These are phyloP conservation scores for Fragum whitleyi DNA, from an alignment of 2,888 invertebrate species.

Conservation along the genomic window DNA sequence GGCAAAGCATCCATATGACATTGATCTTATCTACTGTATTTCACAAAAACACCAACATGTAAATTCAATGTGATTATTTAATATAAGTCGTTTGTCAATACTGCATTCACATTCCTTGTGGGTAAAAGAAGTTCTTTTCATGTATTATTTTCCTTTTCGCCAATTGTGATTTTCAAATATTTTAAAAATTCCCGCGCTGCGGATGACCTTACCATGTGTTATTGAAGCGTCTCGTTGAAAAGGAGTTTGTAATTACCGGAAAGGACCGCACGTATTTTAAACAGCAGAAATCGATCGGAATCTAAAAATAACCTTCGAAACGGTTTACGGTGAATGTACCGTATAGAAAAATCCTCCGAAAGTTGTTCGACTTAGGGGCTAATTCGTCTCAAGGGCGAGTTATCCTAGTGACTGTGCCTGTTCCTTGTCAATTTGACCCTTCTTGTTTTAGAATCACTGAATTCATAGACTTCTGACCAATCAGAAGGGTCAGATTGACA, in stretches of 20 bases:
- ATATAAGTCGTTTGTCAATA: not conserved
- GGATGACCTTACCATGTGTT: not conserved
- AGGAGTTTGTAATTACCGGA: not conserved
- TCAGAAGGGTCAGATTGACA: too few relatives aligned
- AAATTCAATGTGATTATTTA: not conserved
- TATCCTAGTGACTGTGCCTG: not conserved
- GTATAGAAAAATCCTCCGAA: not conserved
- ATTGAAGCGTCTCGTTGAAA: not conserved
- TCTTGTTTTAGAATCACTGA: too few relatives aligned
- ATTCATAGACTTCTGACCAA: too few relatives aligned
- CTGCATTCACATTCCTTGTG: not conserved
- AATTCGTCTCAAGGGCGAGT: conserved; percentile 15
- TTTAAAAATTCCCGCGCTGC: not conserved
- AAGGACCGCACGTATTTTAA: not conserved
- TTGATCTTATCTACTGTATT: not conserved
- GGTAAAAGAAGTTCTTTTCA: not conserved
- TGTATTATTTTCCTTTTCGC: not conserved
- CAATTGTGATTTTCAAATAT: not conserved
- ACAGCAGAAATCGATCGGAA: not conserved
- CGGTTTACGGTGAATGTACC: not conserved
- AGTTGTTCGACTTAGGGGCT: conserved; percentile 8
- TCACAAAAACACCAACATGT: not conserved
- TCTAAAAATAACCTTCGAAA: not conserved
- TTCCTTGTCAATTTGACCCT: too few relatives aligned
- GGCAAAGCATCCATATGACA: not conserved